Base-by-base conservation (phyloP, 2,797 vertebrate species). In the Kryptopterus vitreolus region DNA sequence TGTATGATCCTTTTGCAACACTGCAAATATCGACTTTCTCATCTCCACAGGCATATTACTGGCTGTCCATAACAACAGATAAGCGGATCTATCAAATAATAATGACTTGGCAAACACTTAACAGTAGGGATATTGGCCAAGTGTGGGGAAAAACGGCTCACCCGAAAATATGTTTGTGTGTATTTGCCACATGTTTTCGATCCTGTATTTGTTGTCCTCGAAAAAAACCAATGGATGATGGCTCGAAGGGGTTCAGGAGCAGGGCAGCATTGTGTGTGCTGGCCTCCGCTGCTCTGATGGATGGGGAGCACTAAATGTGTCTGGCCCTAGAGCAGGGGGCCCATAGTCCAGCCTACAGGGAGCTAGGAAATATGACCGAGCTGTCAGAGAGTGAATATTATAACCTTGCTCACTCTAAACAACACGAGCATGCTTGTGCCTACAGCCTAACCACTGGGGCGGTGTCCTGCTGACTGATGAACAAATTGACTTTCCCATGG, bases 231-330 rank as follows among this genome's bases (percentile, higher is more conserved):
- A 63, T 70, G 58, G 78, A 85, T 87, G 78, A 85, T 87, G 87
- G 80, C 72, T 83, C 71, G 43, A 63, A 46, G 57, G 57, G 77
- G 88, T 90, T 92, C 90, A 92, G 81, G 15, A 80, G 43, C 48
- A 89, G 88, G 87, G 82, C 88, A 89, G 58, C 62, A 69, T 61
- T 74, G 73, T 77, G 79, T 84, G 74, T 78, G 63, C 78, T 58
- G 78, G 38, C 20, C 62, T 85, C 80, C 70, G 12, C 35, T 63
- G 76, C 78, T 79, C 85, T 90, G 88, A 92, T 89, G 86, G 86
- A 92, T 92, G 86, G 87, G 87, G 88, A 82, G 84, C 75, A 88
- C 90, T 91, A 89, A 31, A 74, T 77, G 26, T 86, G 46, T 82
- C 86, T 80, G 69, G 82, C 82, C 86, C 65, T 13, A 86, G 85